Evolutionary conservation across 2,888 invertebrate genomes (phyloP).

Genomic region (Prosapia bicincta): DNA sequence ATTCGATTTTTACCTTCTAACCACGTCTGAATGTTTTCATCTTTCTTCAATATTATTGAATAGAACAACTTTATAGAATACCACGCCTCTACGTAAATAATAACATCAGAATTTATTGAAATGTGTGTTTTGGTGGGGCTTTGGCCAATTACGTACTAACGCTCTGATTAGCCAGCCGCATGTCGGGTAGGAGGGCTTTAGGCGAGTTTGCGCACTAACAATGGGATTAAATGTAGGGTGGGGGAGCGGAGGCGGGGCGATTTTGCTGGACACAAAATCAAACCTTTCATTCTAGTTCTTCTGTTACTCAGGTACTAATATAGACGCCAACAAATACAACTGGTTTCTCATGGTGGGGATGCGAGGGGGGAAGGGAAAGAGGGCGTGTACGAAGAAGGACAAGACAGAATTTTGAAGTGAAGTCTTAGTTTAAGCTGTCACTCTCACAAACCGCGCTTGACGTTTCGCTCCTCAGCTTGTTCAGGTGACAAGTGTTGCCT

Average conservation of each 20-base stretch:
- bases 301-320: conserved; percentile 18
- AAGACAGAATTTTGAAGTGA: conserved; percentile 31
- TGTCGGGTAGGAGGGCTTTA: background rate
- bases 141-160: conserved; percentile 6
- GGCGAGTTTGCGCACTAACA: conserved; percentile 7
- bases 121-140: conserved; percentile 15
- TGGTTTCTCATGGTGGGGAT: conserved; percentile 12
- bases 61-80: conserved; percentile 25
- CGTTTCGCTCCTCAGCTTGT: conserved; percentile 16
- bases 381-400: conserved; percentile 28
- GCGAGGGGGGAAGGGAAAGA: conserved; percentile 20
- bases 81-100: conserved; percentile 28
- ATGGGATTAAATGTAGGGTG: conserved; percentile 7
- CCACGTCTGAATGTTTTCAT: background rate
- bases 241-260: conserved; percentile 11
- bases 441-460: conserved; percentile 23
- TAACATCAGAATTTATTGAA: conserved; percentile 21
- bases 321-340: conserved; percentile 21
- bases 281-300: background rate
- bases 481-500: conserved; percentile 24
- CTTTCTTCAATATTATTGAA: conserved; percentile 14
- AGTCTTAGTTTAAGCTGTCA: conserved; percentile 33
- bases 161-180: background rate
- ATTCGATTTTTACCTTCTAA: background rate
- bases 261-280: background rate